Base-by-base conservation (phyloP, 1,140 invertebrate genomes). In the Adelges cooleyi region DNA sequence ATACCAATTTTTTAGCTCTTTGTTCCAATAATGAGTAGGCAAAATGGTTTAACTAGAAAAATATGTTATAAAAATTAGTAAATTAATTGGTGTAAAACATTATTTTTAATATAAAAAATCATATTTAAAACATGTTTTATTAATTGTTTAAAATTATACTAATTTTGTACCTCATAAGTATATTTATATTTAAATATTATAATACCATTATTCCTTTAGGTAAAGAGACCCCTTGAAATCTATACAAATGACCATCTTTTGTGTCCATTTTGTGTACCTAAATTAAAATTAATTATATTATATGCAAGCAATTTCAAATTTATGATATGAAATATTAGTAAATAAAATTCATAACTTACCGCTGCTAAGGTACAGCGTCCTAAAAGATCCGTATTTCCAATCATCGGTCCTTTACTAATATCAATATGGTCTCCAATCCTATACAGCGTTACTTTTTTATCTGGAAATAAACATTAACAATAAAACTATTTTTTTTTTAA, bases 151-250 rank as follows among this genome's bases (percentile, higher is more conserved):
- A n/a, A n/a, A n/a, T n/a, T n/a, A n/a, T n/a, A n/a, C n/a, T n/a
- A n/a, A n/a, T n/a, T n/a, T n/a, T n/a, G n/a, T n/a, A n/a, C n/a
- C n/a, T n/a, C n/a, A n/a, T n/a, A n/a, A n/a, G n/a, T n/a, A n/a
- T n/a, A n/a, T n/a, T n/a, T n/a, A n/a, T n/a, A n/a, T n/a, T n/a
- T n/a, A n/a, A n/a, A n/a, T n/a, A n/a, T n/a, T 50, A 56, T 40
- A 67, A 36, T 71, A 71, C 67, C 76, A 75, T 72, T 81, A 78
- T 79, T 29, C 85, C 85, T 65, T 72, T 78, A 0, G 94, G 93
- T 56, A 96, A 71, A 0, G 90, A 87, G 0, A 96, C 80, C 0
- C 92, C 93, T 77, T 98, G 94, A 71, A 96, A 86, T 70, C 94
- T 79, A 71, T 89, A 88, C n/a, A 94, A 73, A 15, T 75, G 72